Base-by-base conservation (phyloP, 2,797 vertebrate species). In the Lophura swinhoii region DNA sequence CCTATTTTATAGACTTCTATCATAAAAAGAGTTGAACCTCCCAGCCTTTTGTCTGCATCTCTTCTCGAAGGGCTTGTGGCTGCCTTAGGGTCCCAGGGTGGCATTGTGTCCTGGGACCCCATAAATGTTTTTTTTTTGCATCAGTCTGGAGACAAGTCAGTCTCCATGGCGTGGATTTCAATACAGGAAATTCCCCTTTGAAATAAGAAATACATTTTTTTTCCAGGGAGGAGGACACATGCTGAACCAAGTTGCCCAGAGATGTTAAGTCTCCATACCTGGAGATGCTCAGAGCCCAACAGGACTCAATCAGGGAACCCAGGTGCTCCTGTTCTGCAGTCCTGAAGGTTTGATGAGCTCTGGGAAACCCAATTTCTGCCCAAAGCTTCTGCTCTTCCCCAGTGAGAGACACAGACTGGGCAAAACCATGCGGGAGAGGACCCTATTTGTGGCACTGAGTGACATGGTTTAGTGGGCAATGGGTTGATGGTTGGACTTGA, bases 1-100 rank as follows among this genome's bases (percentile, higher is more conserved):
- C 97, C 97, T 98, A 94, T 97, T 98, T 98, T 98, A 97, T 98
- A 97, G 98, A 98, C 97, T 98, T 98, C 98, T 98, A 94, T 98
- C 98, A 99, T 98, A 98, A 99, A 99, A 97, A 39, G 41, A 90
- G 87, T 93, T 46, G 91, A 85, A 92, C 72, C 51, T 90, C 84
- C 66, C 43, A 14, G 4, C 2, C 8, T 70, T 48, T 43, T 29
- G 44, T 33, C 46, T 46, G 39, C n/a, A 37, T n/a, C 41, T 76
- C 28, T 41, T 76, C 44, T 29, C 1, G 0, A 23, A 83, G 35
- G 48, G 22, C 11, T 59, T 6, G 59, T 7, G 85, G 16, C 4
- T 35, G 39, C 8, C 11, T 62, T 75, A 58, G 49, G 63, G 5
- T 67, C 21, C 58, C 8, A 18, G 43, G 43, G 43, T 43, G 8